phyloP scores from a whole-genome alignment of 1,140 invertebrate genomes.

The Hyles euphorbiae region DNA sequence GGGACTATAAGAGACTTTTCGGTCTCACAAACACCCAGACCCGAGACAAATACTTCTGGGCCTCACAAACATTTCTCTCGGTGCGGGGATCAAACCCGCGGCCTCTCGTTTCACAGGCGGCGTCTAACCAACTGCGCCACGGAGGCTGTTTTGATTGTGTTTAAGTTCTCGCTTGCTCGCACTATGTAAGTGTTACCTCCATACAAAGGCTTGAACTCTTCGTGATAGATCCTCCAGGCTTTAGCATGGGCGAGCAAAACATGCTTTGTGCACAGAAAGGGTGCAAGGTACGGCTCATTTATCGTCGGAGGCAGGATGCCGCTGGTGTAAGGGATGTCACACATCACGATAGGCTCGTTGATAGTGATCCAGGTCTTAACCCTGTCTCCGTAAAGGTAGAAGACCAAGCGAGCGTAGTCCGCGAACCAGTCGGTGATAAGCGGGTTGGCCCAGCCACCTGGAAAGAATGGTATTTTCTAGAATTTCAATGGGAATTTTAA shows the following conservation, averaged over 20 bases:
- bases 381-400: constrained; percentile 50
- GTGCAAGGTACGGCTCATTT: constrained; percentile 41
- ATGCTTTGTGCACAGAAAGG: constrained; percentile 24
- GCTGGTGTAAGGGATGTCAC: constrained; percentile 48
- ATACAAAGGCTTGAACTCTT: constrained; percentile 14
- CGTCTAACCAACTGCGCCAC: too few species aligned
- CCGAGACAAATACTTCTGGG: too few species aligned
- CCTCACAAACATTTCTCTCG: too few species aligned
- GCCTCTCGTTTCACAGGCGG: too few species aligned
- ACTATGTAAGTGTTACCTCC: too few species aligned
- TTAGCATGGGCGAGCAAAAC: constrained; percentile 22
- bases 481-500: not conserved
- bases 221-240: constrained; percentile 25
- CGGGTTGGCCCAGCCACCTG: constrained; percentile 76
- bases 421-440: constrained; percentile 59
- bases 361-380: constrained; percentile 57
- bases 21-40: too few species aligned
- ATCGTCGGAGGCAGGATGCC: constrained; percentile 62
- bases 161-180: too few species aligned
- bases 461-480: constrained; percentile 21
- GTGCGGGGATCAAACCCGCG: too few species aligned
- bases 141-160: too few species aligned
- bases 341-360: constrained; percentile 43
- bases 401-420: constrained; percentile 56
- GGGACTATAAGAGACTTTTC: too few species aligned